A percentile compares a stretch with the other conserved stretches of the same genome.
Conservation (phyloP, 2,797 vertebrate genomes). For the Takifugu rubripes region DNA sequence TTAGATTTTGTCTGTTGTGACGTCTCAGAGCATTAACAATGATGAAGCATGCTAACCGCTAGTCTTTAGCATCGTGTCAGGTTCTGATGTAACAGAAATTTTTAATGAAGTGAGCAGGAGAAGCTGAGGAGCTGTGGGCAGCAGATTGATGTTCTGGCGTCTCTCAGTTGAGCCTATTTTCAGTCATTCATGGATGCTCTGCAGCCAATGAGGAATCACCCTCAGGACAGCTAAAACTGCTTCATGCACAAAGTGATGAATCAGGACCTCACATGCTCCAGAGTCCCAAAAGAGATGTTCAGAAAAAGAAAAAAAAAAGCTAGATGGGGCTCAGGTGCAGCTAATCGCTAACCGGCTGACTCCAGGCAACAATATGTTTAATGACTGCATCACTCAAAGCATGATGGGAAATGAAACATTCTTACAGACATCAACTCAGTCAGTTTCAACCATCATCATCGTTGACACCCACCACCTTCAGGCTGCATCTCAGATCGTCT, state of each 20-base stretch:
- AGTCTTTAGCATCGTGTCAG: too few species aligned
- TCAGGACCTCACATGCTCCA: background rate
- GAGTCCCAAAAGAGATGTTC: background rate
- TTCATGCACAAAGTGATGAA: background rate
- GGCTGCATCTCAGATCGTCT: too few species aligned
- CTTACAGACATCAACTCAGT: background rate
- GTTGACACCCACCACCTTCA: background rate
- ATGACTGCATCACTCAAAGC: conserved; percentile 1
- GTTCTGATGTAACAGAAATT: too few species aligned
- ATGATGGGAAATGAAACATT: conserved; percentile 1
- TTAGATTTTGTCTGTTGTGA: too few species aligned
- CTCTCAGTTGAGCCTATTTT: background rate
- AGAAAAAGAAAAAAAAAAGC: background rate
- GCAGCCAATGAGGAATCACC: background rate
- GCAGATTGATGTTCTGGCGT: background rate
- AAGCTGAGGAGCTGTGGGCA: background rate
- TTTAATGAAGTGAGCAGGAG: background rate
- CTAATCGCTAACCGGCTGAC: background rate
- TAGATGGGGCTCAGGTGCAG: conserved; percentile 6
- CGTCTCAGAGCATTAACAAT: background rate
- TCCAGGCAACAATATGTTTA: background rate
- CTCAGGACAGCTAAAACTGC: background rate
- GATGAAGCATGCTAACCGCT: too few species aligned
- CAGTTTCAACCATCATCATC: background rate
- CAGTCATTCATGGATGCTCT: background rate